A percentile compares a stretch with the other conserved stretches of the same genome.
phyloP scores from a whole-genome alignment of 2,113 vertebrate genomes.

The Thryonomys swinderianus region DNA sequence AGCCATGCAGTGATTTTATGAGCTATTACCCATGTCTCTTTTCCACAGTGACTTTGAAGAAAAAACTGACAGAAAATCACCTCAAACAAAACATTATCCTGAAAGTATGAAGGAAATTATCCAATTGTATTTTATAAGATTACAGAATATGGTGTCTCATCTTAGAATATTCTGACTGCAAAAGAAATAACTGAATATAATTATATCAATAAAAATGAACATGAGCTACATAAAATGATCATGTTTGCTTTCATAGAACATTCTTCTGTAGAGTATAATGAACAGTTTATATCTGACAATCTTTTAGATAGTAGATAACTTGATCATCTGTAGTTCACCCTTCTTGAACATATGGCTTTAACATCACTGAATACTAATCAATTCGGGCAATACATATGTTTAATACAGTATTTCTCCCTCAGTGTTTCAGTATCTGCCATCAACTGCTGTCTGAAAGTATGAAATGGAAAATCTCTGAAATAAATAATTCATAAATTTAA shows the following conservation, averaged over 20 bases:
- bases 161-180: not conserved
- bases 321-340: not conserved
- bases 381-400: not conserved
- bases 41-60: not conserved
- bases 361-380: not conserved
- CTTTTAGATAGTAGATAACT: not conserved
- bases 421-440: not conserved
- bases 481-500: not conserved
- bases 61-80: not conserved
- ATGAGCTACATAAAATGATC: not conserved
- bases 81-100: not conserved
- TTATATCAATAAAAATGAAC: not conserved
- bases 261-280: not conserved
- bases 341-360: not conserved
- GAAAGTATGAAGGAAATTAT: not conserved
- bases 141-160: not conserved
- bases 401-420: not conserved
- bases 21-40: not conserved
- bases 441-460: not conserved
- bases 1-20: not conserved
- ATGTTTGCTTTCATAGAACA: not conserved
- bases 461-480: not conserved
- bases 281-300: not conserved
- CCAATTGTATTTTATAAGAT: not conserved
- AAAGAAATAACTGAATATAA: not conserved